Conservation (phyloP, 2,888 invertebrate species). For the Lasioglossum zephyrum region DNA sequence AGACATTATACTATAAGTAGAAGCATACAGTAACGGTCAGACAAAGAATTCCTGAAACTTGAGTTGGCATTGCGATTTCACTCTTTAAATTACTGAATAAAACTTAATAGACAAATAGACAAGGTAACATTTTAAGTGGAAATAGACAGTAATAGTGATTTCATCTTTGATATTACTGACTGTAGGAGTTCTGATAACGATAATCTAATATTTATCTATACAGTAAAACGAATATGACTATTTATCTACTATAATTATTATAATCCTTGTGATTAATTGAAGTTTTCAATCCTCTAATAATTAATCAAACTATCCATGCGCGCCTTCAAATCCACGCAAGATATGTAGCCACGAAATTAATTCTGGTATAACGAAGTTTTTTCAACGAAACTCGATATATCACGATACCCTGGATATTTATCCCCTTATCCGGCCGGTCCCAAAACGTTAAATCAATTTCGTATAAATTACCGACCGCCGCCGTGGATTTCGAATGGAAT, state of each 20-base stretch:
- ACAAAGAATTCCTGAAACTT: background rate
- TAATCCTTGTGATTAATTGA: too few species aligned
- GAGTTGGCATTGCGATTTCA: too few species aligned
- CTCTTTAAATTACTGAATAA: too few species aligned
- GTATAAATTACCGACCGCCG: slow-evolving; percentile 3
- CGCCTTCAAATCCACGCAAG: background rate
- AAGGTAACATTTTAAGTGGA: background rate
- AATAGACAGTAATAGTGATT: background rate
- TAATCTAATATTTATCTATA: background rate
- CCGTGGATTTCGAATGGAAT: background rate
- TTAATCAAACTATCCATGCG: background rate
- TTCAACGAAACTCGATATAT: background rate
- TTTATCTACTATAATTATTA: background rate
- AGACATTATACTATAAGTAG: background rate
- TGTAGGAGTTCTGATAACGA: background rate
- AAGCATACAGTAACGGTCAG: background rate
- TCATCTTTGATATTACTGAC: background rate
- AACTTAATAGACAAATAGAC: too few species aligned
- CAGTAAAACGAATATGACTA: background rate
- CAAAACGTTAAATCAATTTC: slow-evolving; percentile 32
- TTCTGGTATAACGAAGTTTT: slow-evolving; percentile 8
- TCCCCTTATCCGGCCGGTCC: background rate
- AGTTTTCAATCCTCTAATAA: background rate
- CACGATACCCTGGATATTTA: background rate
- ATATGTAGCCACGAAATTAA: background rate